Evolutionary conservation across 2,888 invertebrate species (phyloP).

Genomic region (Drosophila nr. fundita): DNA sequence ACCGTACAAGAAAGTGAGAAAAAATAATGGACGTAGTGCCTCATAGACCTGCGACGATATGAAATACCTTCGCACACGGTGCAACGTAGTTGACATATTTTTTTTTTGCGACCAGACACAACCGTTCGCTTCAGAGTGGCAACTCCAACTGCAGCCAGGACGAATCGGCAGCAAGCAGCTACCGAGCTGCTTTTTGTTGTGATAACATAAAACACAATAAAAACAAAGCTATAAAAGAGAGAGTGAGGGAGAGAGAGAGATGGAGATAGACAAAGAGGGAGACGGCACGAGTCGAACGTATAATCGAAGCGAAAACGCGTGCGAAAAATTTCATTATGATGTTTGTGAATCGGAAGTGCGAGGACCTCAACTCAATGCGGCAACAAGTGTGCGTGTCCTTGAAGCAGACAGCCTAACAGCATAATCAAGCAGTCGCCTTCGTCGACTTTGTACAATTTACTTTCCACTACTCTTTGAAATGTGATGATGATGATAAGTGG

Average conservation of each 20-base stretch:
- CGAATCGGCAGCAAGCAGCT: neutral
- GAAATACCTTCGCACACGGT: constrained; percentile 78
- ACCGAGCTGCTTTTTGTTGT: constrained; percentile 4
- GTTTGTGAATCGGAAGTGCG: constrained; percentile 48
- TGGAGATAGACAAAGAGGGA: neutral
- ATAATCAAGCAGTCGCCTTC: constrained; percentile 31
- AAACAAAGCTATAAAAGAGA: neutral
- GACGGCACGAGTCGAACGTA: constrained; percentile 6
- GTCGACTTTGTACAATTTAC: constrained; percentile 16
- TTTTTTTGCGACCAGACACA: constrained; percentile 15
- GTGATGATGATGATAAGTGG: neutral
- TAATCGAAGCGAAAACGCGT: constrained; percentile 30
- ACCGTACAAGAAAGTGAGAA: constrained; percentile 80
- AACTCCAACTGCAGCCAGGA: constrained; percentile 62
- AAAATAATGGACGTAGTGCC: constrained; percentile 80
- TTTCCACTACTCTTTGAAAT: neutral
- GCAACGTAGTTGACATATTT: constrained; percentile 54
- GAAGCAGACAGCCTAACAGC: constrained; percentile 10
- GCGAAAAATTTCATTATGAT: constrained; percentile 51
- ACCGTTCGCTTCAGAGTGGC: constrained; percentile 42
- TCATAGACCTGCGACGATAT: constrained; percentile 83
- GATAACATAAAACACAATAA: constrained; percentile 28
- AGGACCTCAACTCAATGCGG: constrained; percentile 8
- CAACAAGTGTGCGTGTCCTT: constrained; percentile 54
- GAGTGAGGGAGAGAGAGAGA: neutral